A percentile compares a stretch with the other conserved stretches of the same genome.
phyloP scores from a whole-genome alignment of 2,113 vertebrate genomes.

The Vicugna pacos region DNA sequence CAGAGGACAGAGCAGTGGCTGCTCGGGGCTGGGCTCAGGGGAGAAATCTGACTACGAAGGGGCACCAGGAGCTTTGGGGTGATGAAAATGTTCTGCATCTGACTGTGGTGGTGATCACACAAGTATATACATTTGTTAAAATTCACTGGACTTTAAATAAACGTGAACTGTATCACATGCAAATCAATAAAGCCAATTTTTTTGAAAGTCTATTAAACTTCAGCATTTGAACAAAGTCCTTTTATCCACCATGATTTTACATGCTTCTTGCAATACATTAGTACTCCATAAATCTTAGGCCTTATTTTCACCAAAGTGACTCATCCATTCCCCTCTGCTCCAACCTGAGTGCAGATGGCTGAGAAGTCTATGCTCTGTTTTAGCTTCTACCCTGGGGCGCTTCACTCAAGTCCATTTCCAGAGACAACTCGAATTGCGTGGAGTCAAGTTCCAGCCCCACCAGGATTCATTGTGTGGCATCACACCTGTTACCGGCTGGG shows the following conservation, averaged over 20 bases:
- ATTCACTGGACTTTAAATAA: not conserved
- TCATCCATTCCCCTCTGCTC: not conserved
- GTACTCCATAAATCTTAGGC: not conserved
- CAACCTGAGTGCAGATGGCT: not conserved
- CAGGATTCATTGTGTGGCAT: too few relatives aligned
- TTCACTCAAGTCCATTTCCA: not conserved
- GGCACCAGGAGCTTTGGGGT: too few relatives aligned
- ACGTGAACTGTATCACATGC: not conserved
- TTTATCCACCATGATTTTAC: not conserved
- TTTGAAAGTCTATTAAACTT: not conserved
- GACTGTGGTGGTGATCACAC: not conserved
- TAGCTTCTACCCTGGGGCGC: not conserved
- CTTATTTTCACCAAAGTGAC: not conserved
- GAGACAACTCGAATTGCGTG: not conserved
- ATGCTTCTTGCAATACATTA: not conserved
- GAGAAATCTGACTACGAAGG: too few relatives aligned
- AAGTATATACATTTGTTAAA: not conserved
- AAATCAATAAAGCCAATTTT: not conserved
- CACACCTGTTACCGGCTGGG: not conserved
- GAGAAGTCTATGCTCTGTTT: not conserved
- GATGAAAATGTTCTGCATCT: not conserved
- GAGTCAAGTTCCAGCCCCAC: not conserved
- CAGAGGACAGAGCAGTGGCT: not conserved
- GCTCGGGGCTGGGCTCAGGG: fast-evolving
- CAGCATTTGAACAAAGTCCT: not conserved